These are phyloP conservation scores for Ormyrus nitidulus DNA, from an alignment of 2,888 invertebrate species.

Conservation along the genomic window DNA sequence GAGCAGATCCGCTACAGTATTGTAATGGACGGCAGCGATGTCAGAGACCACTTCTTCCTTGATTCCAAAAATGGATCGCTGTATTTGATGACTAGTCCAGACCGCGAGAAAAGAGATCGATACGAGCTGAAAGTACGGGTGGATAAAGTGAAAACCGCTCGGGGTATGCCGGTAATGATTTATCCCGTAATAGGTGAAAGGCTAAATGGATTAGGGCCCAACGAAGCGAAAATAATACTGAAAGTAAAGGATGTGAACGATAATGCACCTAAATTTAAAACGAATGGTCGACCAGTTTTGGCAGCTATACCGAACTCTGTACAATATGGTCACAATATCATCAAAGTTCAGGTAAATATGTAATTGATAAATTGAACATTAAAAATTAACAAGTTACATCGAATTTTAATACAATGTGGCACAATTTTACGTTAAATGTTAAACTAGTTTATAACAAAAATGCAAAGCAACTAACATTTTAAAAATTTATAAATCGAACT, in stretches of 20 bases:
- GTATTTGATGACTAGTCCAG: slow-evolving; percentile 84
- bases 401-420: too few relatives aligned
- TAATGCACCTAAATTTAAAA: slow-evolving; percentile 86
- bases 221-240: slow-evolving; percentile 88
- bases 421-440: too few relatives aligned
- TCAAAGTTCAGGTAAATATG: slow-evolving; percentile 81
- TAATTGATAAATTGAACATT: neutral
- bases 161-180: slow-evolving; percentile 85
- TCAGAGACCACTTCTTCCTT: slow-evolving; percentile 82
- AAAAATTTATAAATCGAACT: too few relatives aligned
- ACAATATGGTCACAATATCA: slow-evolving; percentile 88
- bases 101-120: slow-evolving; percentile 82
- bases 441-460: too few relatives aligned
- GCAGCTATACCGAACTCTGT: slow-evolving; percentile 90
- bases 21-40: slow-evolving; percentile 78
- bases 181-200: slow-evolving; percentile 86
- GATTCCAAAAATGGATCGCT: slow-evolving; percentile 87
- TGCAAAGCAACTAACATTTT: too few relatives aligned
- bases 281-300: slow-evolving; percentile 86
- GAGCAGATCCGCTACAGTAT: slow-evolving; percentile 82
- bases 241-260: slow-evolving; percentile 89
- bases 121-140: slow-evolving; percentile 80
- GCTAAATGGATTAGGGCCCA: slow-evolving; percentile 82
- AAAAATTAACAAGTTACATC: neutral
- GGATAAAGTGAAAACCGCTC: slow-evolving; percentile 79